A percentile compares a stretch with the other conserved stretches of the same genome.
phyloP scores from a whole-genome alignment of 1,140 invertebrate species.

The Chionoecetes opilio region DNA sequence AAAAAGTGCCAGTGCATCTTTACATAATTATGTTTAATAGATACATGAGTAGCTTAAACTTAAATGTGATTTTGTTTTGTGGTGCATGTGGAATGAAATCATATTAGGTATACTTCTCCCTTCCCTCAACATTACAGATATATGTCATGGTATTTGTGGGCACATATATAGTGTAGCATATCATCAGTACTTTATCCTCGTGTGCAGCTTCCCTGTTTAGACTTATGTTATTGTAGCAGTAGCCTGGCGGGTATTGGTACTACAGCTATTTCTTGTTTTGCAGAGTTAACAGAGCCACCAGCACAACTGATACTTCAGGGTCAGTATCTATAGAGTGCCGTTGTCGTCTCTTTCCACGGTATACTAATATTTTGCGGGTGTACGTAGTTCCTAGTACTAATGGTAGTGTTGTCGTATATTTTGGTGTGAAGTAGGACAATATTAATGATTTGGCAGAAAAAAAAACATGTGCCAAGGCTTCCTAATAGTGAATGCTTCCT shows the following conservation, averaged over 20 bases:
- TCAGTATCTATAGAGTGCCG: slow-evolving; percentile 46
- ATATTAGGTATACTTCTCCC: not conserved
- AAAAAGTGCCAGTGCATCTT: not conserved
- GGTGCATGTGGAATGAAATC: not conserved
- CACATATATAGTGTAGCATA: not conserved
- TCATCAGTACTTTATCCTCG: not conserved
- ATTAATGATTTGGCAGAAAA: not conserved
- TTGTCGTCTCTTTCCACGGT: not conserved
- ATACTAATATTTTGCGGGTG: not conserved
- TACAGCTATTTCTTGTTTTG: slow-evolving; percentile 45
- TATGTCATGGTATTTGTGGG: not conserved
- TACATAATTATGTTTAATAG: not conserved
- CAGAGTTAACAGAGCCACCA: slow-evolving; percentile 69
- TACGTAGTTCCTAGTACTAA: not conserved
- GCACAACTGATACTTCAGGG: slow-evolving; percentile 66
- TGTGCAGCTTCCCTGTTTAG: not conserved
- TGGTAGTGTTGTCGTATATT: not conserved
- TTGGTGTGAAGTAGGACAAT: not conserved
- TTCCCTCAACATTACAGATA: not conserved
- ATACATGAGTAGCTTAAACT: too few relatives aligned
- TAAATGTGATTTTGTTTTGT: not conserved
- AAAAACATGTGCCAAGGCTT: not conserved
- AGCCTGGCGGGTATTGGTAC: not conserved
- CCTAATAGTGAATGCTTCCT: slow-evolving; percentile 1
- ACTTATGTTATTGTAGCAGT: not conserved